Percentiles rank a stretch among this genome's conserved stretches.
Conservation (phyloP, 2,797 vertebrate genomes). For the Galagoides demidoff region DNA sequence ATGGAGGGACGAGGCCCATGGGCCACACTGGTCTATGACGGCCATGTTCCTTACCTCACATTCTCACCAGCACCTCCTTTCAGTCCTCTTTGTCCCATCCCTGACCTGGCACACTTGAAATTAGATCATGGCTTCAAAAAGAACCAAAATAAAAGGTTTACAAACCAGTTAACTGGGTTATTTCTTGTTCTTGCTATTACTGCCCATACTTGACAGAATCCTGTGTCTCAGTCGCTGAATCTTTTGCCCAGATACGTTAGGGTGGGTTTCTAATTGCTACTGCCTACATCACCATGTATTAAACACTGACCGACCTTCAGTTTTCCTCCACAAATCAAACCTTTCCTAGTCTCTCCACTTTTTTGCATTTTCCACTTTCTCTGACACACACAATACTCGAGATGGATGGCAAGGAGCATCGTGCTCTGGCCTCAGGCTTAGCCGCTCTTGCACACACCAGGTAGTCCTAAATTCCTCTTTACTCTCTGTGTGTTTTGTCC, state of each 20-base stretch:
- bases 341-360: neutral
- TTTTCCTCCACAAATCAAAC: neutral
- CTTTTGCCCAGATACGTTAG: slow-evolving; percentile 13
- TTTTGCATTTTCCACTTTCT: slow-evolving; percentile 21
- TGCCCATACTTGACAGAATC: slow-evolving; percentile 18
- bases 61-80: neutral
- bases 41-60: neutral
- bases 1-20: neutral
- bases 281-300: neutral
- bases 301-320: neutral
- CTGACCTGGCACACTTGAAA: neutral
- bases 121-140: slow-evolving; percentile 11
- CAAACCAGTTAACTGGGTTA: neutral
- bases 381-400: neutral
- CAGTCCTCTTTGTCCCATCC: neutral
- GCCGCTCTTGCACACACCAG: neutral
- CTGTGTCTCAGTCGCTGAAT: neutral
- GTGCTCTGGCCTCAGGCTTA: neutral
- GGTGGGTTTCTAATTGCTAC: neutral
- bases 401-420: neutral
- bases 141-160: neutral
- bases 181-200: neutral
- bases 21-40: neutral
- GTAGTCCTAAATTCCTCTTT: slow-evolving; percentile 4
- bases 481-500: neutral